These are phyloP conservation scores for Pogonognathellus flavescens DNA, from an alignment of 1,140 invertebrate genomes.

Conservation along the genomic window DNA sequence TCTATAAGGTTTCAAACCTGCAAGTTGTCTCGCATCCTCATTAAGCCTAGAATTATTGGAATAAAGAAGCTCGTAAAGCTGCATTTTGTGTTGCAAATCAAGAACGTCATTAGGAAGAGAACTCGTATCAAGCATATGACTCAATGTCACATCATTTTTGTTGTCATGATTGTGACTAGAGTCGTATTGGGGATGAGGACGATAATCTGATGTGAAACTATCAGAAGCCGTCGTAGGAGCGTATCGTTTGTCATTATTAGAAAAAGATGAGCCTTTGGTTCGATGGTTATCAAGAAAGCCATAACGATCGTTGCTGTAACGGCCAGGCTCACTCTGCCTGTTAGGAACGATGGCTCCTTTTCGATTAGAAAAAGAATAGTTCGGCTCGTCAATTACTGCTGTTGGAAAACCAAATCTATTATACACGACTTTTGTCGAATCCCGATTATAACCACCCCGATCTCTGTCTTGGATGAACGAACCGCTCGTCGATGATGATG, in stretches of 20 bases:
- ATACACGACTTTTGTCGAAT: slow-evolving; percentile 53
- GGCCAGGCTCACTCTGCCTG: slow-evolving; percentile 38
- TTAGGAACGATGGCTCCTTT: slow-evolving; percentile 45
- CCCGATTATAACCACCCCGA: slow-evolving; percentile 14
- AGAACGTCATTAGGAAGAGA: slow-evolving; percentile 33
- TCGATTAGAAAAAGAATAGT: slow-evolving; percentile 46
- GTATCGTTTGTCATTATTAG: slow-evolving; percentile 2
- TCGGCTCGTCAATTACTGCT: slow-evolving; percentile 26
- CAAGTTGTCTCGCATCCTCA: slow-evolving; percentile 65
- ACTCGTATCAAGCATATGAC: slow-evolving; percentile 63
- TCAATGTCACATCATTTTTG: slow-evolving; percentile 52
- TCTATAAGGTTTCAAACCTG: slow-evolving; percentile 58
- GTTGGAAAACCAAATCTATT: slow-evolving; percentile 62
- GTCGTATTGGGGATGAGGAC: slow-evolving; percentile 4
- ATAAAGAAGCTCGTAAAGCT: slow-evolving; percentile 65
- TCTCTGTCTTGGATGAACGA: not conserved
- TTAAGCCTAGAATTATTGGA: slow-evolving; percentile 62
- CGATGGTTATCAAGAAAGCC: not conserved
- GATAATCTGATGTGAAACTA: slow-evolving; percentile 14
- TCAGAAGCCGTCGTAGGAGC: not conserved
- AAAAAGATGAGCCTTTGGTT: slow-evolving; percentile 35
- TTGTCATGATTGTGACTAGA: slow-evolving; percentile 33
- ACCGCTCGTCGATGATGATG: slow-evolving; percentile 32
- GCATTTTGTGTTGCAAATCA: slow-evolving; percentile 63
- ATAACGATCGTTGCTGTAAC: slow-evolving; percentile 15